A percentile compares a stretch with the other conserved stretches of the same genome.
phyloP scores from a whole-genome alignment of 2,888 invertebrate genomes.

The Caenorhabditis doughertyi region DNA sequence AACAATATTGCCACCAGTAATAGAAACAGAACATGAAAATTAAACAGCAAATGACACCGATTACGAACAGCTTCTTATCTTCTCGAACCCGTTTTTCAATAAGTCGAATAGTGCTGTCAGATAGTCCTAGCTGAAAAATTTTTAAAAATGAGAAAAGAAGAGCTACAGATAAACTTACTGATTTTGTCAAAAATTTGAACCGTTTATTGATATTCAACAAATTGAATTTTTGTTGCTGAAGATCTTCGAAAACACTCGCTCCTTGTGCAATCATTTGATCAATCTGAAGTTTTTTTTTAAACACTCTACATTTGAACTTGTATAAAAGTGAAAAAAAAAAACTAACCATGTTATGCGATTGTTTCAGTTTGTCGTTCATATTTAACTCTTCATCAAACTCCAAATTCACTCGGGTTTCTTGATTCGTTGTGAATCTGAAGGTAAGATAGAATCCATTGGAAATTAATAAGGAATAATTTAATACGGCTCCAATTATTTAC shows the following conservation, averaged over 20 bases:
- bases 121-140: constrained; percentile 52
- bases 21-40: constrained; percentile 56
- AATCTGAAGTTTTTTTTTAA: too few species aligned
- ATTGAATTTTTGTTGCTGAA: constrained; percentile 42
- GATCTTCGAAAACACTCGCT: constrained; percentile 32
- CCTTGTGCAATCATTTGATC: constrained; percentile 53
- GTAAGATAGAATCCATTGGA: neutral
- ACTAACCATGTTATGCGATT: constrained; percentile 36
- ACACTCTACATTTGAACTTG: too few species aligned
- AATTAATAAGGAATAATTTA: too few species aligned
- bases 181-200: constrained; percentile 48
- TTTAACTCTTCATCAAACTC: constrained; percentile 49
- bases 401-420: constrained; percentile 48
- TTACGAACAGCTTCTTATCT: constrained; percentile 36
- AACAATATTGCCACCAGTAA: constrained; percentile 48
- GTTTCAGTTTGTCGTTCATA: constrained; percentile 38
- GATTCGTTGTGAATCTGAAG: constrained; percentile 54
- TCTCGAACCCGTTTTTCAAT: constrained; percentile 57
- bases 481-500: constrained; percentile 20
- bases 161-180: constrained; percentile 10
- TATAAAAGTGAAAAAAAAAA: neutral
- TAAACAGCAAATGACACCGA: constrained; percentile 35
- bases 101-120: constrained; percentile 49
- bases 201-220: constrained; percentile 36
- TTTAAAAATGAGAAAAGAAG: neutral